These are phyloP conservation scores for Anolis sagrei DNA, from an alignment of 2,113 vertebrate species.

Conservation along the genomic window DNA sequence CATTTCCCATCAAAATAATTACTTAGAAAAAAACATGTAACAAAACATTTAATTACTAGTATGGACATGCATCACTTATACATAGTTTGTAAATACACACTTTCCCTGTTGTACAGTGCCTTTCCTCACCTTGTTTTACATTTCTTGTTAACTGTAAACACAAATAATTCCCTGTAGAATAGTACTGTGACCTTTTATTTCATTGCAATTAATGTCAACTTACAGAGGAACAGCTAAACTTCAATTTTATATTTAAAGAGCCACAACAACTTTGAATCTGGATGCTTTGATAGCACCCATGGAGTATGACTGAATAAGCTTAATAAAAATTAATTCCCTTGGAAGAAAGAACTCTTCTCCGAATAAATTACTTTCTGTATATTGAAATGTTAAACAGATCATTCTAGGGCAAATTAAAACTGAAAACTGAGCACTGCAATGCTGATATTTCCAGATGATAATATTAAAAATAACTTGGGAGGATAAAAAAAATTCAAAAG, in stretches of 20 bases:
- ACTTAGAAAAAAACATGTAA: neutral
- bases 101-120: conserved; percentile 53
- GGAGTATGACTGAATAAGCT: conserved; percentile 65
- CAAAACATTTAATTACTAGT: conserved; percentile 40
- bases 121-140: conserved; percentile 59
- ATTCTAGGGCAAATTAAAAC: conserved; percentile 49
- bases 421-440: conserved; percentile 58
- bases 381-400: conserved; percentile 55
- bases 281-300: conserved; percentile 67
- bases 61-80: conserved; percentile 54
- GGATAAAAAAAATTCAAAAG: conserved; percentile 45
- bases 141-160: conserved; percentile 69
- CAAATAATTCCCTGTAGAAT: conserved; percentile 68
- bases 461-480: conserved; percentile 39
- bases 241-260: conserved; percentile 56
- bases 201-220: conserved; percentile 67
- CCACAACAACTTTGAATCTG: conserved; percentile 63
- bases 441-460: conserved; percentile 43
- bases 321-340: conserved; percentile 67
- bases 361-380: conserved; percentile 60
- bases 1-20: conserved; percentile 44
- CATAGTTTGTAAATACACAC: conserved; percentile 63
- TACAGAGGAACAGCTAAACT: conserved; percentile 65
- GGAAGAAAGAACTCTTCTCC: conserved; percentile 60
- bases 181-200: conserved; percentile 69